Base-by-base conservation (phyloP, 2,888 invertebrate genomes). In the Parthenolecanium corni region DNA sequence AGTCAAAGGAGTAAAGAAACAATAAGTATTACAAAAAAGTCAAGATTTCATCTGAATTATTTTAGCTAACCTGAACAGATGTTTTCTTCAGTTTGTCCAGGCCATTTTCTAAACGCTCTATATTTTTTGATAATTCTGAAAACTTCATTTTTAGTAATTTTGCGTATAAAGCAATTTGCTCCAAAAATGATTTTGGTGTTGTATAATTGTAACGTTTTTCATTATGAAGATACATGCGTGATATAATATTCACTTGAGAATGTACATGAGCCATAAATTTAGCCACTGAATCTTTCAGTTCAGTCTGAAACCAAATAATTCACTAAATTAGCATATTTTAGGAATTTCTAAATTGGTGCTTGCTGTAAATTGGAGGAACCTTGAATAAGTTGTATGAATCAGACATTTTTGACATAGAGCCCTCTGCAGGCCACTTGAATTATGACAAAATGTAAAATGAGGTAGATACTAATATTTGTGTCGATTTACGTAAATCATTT, bases 141-240 rank as follows among this genome's bases (percentile, higher is more conserved):
- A 86, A 82, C 75, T 95, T 93, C 67, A 84, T 81, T 67, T 83
- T 82, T 6, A 96, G 80, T 20, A 96, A 76, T 73, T 92, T 93
- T 1, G 86, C 81, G 72, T 95, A 96, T 47, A 96, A 77, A 70
- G 87, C 89, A 65, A 96, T 95, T 77, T 94, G 94, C 72, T 96
- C 96, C 57, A 96, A 77, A 76, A 92, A 96, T 67, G 93, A 93
- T 75, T 96, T 96, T 0, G 96, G 96, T 5, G 96, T 96, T 0
- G 96, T 96, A 72, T 96, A 96, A 74, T 96, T 96, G 74, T 91
- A 95, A 51, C 96, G 82, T 52, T 91, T 80, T 71, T 96, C 96
- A 71, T 90, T 93, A 65, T 85, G 82, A 62, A 95, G 77, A 73
- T 90, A 96, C 12, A 85, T 77, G 68, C 86, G 85, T 12, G 93